Base-by-base conservation (phyloP, 2,888 invertebrate genomes). In the Platycheirus rosarum region DNA sequence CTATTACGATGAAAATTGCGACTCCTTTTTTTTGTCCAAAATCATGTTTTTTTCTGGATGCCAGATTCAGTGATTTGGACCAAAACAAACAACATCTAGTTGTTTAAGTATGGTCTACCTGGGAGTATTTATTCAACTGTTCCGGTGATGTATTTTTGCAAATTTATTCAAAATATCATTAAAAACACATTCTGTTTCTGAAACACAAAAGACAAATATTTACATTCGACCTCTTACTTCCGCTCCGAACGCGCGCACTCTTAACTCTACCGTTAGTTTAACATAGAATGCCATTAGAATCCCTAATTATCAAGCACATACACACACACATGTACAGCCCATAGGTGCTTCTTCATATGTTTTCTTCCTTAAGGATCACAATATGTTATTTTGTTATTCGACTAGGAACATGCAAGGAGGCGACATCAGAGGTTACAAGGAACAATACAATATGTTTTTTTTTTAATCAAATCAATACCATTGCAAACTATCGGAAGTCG, bases 401-500 rank as follows among this genome's bases (percentile, higher is more conserved):
- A 57, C 48, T 69, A 16, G 26, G 16, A 13, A 18, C 57, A 16
- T 26, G 20, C 23, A 48, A 29, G 37, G 23, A 44, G 23, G 6
- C 48, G 42, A 49, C 14, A 70, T 48, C 37, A 46, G 44, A 13
- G n/a, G 20, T 18, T 49, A 55, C 49, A 23, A 13, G 44, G 51
- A 44, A 20, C 26, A 37, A 66, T 62, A 32, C 37, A 55, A 35
- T 57, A 20, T 57, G 20, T 53, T 20, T 40, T 40, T 40, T n/a
- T 60, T 57, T 71, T 51, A 66, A 80, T 80, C 66, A 46, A 66
- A 80, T 80, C 76, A 80, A 76, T 80, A 48, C 26, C 16, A 18
- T 37, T 11, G 9, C 18, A 26, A 23, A 26, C n/a, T 18, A 23
- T 51, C 51, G 65, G 49, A 65, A 63, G 32, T 44, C 16, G 18